Evolutionary conservation across 2,888 invertebrate genomes (phyloP).

Genomic region (Homarus gammarus): DNA sequence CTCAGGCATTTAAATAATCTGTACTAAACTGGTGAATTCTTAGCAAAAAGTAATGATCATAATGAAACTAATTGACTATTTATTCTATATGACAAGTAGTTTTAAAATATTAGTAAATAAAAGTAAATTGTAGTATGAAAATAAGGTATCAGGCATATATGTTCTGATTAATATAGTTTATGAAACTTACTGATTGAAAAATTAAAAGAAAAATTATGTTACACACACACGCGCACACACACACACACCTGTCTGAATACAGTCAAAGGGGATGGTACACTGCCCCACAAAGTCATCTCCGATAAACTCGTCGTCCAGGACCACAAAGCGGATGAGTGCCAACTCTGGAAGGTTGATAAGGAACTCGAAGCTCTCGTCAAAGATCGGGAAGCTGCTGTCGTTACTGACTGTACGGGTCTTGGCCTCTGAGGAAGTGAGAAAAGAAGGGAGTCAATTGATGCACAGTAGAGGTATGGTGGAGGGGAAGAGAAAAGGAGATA

Average conservation of each 20-base stretch:
- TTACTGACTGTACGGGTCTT: conserved; percentile 82
- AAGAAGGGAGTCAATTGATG: not conserved
- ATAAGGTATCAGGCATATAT: too few species aligned
- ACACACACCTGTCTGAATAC: conserved; percentile 82
- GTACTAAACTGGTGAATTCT: too few species aligned
- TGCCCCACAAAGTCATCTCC: conserved; percentile 84
- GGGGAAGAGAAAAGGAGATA: not conserved
- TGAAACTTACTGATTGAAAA: too few species aligned
- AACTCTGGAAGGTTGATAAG: conserved; percentile 82
- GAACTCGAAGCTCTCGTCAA: conserved; percentile 84
- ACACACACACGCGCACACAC: too few species aligned
- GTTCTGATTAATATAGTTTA: too few species aligned
- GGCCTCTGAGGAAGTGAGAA: conserved; percentile 79
- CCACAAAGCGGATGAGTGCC: conserved; percentile 82
- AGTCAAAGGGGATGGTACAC: conserved; percentile 83
- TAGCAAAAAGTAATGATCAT: too few species aligned
- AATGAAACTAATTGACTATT: too few species aligned
- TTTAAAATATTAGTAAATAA: too few species aligned
- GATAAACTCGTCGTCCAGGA: conserved; percentile 82
- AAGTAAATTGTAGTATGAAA: too few species aligned
- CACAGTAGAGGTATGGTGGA: not conserved
- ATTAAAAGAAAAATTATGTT: too few species aligned
- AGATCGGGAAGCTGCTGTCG: conserved; percentile 83
- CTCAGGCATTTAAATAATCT: too few species aligned
- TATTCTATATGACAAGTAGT: too few species aligned